Evolutionary conservation across 2,797 vertebrate genomes (phyloP).

Genomic region (Parauchenoglanis ngamensis): DNA sequence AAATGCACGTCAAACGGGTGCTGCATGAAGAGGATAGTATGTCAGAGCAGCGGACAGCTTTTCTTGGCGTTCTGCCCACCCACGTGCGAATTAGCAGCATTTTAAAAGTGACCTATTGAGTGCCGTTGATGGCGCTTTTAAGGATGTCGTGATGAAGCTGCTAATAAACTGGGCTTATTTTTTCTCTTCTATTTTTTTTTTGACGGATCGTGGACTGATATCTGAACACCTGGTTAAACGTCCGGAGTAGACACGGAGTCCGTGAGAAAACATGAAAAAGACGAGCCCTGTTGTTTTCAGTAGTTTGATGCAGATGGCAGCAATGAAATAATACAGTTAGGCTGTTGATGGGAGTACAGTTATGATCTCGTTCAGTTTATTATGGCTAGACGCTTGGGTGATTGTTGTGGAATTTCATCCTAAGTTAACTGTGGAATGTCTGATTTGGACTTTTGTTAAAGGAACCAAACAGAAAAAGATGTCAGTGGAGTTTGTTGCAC

Average conservation of each 20-base stretch:
- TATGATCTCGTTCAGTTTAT: not conserved
- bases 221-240: not conserved
- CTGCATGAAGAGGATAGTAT: not conserved
- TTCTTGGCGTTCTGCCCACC: not conserved
- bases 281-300: not conserved
- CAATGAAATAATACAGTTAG: not conserved
- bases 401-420: not conserved
- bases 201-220: not conserved
- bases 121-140: not conserved
- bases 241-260: not conserved
- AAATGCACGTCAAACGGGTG: not conserved
- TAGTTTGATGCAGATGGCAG: not conserved
- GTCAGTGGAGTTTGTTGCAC: not conserved
- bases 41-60: not conserved
- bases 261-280: not conserved
- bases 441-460: not conserved
- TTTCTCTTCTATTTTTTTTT: not conserved
- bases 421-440: not conserved
- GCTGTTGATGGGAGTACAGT: not conserved
- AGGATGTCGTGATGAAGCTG: not conserved
- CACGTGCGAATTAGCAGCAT: not conserved
- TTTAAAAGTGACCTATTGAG: not conserved
- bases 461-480: not conserved
- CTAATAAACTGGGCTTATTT: not conserved
- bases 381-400: not conserved